Evolutionary conservation across 2,888 invertebrate species (phyloP), one percentile per base, ranked within the genome.

Genomic region (Melieria crassipennis): DNA sequence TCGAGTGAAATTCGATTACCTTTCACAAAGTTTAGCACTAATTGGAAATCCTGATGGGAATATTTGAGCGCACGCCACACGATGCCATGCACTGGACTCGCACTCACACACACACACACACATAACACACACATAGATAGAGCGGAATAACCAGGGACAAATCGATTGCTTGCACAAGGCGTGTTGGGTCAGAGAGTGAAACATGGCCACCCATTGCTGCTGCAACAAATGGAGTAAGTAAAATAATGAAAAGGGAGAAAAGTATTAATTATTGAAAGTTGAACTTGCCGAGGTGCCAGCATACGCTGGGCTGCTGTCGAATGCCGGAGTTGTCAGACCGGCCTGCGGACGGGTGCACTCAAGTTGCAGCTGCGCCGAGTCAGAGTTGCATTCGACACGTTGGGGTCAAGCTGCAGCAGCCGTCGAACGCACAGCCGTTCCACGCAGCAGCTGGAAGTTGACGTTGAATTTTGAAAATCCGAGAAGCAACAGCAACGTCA

Each of bases 21-120:
- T 76, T 78, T 73, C 77, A 76, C 75, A 78, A 75, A 78, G 76
- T 77, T 78, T 77, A 77, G 78, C 77, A 78, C 76, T 78, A 78
- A 78, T 78, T 77, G 77, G 76, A 75, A 78, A 76, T 78, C 76
- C 78, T 78, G 77, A 77, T 76, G 76, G 77, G 75, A 77, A 78
- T 78, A 74, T 74, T 75, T 73, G 73, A 65, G 9, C 30, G n/a
- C 30, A 5, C 13, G 57, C 9, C n/a, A 57, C 57, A 57, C 9
- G 13, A 16, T 30, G 16, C n/a, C n/a, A 30, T 57, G 16, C n/a
- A 13, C n/a, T 30, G 30, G 4, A 57, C 5, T 16, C 16, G 30
- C 57, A 52, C 9, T n/a, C 7, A 52, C 50, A 50, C 30, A 30
- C 7, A 52, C 50, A 50, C 30, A 30, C 9, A 6, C 52, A 52